phyloP scores from a whole-genome alignment of 2,888 invertebrate species.

The Campoplex nolae region DNA sequence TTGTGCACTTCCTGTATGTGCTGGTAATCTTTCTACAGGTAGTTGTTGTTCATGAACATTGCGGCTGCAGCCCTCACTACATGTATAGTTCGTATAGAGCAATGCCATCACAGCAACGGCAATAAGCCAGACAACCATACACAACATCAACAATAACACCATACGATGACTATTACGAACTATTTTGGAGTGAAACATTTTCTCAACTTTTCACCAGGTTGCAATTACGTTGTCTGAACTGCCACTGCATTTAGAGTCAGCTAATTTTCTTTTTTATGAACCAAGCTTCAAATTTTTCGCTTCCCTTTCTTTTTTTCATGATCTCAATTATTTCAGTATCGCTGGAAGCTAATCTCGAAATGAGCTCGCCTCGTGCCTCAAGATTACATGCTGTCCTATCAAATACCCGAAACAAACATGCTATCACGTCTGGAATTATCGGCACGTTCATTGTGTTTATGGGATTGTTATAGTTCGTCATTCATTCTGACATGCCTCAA shows the following conservation, averaged over 20 bases:
- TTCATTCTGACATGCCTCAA: too few relatives aligned
- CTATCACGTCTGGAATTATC: not conserved
- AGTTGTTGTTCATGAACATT: slow-evolving; percentile 73
- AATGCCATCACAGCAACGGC: slow-evolving; percentile 93
- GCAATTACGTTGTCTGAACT: too few relatives aligned
- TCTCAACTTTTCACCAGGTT: slow-evolving; percentile 57
- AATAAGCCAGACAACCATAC: slow-evolving; percentile 93
- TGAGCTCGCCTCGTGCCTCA: not conserved
- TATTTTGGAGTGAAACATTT: slow-evolving; percentile 94
- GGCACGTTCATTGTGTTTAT: not conserved
- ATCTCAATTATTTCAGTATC: not conserved
- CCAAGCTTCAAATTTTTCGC: not conserved
- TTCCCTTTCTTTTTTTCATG: not conserved
- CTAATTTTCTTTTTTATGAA: not conserved
- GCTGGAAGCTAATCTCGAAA: slow-evolving; percentile 17
- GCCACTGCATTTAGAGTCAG: not conserved
- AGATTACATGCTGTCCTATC: not conserved
- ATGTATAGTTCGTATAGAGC: slow-evolving; percentile 96
- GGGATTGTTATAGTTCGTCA: too few relatives aligned
- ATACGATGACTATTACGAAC: slow-evolving; percentile 97
- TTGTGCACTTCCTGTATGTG: slow-evolving; percentile 70
- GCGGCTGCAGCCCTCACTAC: slow-evolving; percentile 89
- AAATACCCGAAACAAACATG: not conserved
- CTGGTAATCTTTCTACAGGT: slow-evolving; percentile 68
- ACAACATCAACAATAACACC: slow-evolving; percentile 93